Conservation (phyloP, 2,888 invertebrate genomes). For the Amphipyra tragopoginis region DNA sequence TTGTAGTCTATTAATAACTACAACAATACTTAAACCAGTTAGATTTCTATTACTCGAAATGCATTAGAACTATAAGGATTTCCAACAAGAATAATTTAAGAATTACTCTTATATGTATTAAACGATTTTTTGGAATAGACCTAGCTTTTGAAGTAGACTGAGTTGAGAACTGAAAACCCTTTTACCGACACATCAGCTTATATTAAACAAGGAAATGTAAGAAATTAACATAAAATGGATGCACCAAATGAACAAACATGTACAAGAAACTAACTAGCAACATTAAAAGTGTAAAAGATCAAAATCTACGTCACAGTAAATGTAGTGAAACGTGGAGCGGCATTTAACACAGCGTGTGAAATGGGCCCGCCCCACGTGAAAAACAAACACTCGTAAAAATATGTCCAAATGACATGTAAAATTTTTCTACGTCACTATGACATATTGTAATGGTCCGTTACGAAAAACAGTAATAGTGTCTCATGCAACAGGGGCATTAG, state of each 20-base stretch:
- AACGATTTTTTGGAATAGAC: neutral
- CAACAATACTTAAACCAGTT: neutral
- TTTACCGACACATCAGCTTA: too few species aligned
- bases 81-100: neutral
- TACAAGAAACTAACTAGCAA: conserved; percentile 49
- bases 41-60: neutral
- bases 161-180: neutral
- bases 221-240: conserved; percentile 12
- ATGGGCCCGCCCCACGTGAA: conserved; percentile 82
- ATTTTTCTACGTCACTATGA: conserved; percentile 89
- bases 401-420: conserved; percentile 87
- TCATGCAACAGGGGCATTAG: conserved; percentile 84
- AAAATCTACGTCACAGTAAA: conserved; percentile 72
- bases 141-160: neutral
- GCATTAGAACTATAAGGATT: neutral
- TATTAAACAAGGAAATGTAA: neutral
- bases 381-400: conserved; percentile 88
- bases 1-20: conserved; percentile 9
- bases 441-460: conserved; percentile 89
- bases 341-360: conserved; percentile 78
- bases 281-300: conserved; percentile 65
- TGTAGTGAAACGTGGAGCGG: conserved; percentile 73
- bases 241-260: conserved; percentile 11
- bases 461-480: conserved; percentile 85
- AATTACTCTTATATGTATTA: too few species aligned